These are phyloP conservation scores for Eurystomus glaucurus DNA, from an alignment of 2,797 vertebrate species.

Conservation along the genomic window DNA sequence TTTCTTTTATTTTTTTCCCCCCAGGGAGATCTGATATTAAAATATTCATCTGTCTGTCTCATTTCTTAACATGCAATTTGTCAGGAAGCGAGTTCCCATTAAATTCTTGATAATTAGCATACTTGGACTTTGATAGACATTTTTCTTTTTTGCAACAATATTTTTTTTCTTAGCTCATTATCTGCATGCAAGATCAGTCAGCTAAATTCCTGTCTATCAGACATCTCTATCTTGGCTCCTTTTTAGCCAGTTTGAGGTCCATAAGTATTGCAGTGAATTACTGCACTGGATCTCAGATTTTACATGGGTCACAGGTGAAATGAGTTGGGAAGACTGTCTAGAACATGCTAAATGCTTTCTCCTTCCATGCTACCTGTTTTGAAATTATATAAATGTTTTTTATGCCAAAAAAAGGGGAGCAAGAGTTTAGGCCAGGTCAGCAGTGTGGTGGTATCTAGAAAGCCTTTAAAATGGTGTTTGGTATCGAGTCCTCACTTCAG, in stretches of 20 bases:
- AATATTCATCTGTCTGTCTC: constrained; percentile 64
- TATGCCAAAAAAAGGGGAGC: background rate
- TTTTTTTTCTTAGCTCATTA: constrained; percentile 47
- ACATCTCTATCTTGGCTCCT: background rate
- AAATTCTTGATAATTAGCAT: constrained; percentile 60
- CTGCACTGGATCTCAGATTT: background rate
- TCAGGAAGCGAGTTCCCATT: constrained; percentile 66
- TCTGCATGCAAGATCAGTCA: constrained; percentile 46
- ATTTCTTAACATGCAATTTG: constrained; percentile 61
- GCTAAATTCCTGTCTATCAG: constrained; percentile 34
- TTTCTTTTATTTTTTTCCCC: background rate
- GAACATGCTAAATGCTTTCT: background rate
- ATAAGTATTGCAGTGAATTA: background rate
- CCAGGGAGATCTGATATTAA: constrained; percentile 29
- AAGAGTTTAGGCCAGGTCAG: background rate
- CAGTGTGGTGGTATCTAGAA: background rate
- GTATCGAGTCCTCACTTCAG: rapidly evolving
- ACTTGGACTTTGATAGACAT: constrained; percentile 66
- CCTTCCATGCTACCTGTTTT: background rate
- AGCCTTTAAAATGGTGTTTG: background rate
- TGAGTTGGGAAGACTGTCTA: background rate
- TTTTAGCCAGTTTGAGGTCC: background rate
- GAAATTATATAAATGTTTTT: background rate
- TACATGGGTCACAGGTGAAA: background rate
- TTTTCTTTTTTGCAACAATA: constrained; percentile 35